Evolutionary conservation across 2,797 vertebrate species (phyloP), one percentile per base, ranked within the genome.

Genomic region (Acanthurus tractus): DNA sequence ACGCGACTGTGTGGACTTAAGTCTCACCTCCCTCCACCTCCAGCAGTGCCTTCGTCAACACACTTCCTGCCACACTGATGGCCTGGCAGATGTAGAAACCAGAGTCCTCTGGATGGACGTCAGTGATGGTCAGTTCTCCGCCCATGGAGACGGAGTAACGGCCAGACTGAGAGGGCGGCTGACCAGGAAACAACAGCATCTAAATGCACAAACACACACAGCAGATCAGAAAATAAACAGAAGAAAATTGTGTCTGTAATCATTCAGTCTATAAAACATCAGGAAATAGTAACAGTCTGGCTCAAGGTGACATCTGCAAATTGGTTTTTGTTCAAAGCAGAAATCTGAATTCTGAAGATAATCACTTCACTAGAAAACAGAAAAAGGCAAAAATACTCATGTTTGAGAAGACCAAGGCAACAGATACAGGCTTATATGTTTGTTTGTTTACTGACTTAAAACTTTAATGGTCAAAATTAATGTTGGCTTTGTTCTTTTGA

Each of bases 1-100:
- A 55, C 22, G 1, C 23, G 56, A 70, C 48, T 48, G 48, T 49
- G 45, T 15, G 17, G 36, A 56, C 67, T 68, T 22, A 54, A 57
- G 52, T 40, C 81, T 86, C 86, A 98, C 98, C 97, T 79, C 93
- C 95, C 48, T 92, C 94, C 73, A 99, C 97, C 82, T 98, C 95
- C 90, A 99, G 82, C 54, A 95, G 90, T 0, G 96, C 98, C 86
- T 96, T 98, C 78, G 97, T 96, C 88, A 98, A 74, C 71, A 97
- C 82, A 20, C 98, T 99, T 77, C 98, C 98, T 0, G 98, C 98
- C 59, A 99, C 97, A 0, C 97, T 99, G 92, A 99, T 96, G 82
- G 98, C 98, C 93, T 99, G 98, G 93, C 98, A 99, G 84, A 98
- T 94, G 73, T 99, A 99, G 85, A 95, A 96, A 0, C 98, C 98